Conservation (phyloP, 1,140 invertebrate genomes). For the Leptinotarsa undecemlineata region DNA sequence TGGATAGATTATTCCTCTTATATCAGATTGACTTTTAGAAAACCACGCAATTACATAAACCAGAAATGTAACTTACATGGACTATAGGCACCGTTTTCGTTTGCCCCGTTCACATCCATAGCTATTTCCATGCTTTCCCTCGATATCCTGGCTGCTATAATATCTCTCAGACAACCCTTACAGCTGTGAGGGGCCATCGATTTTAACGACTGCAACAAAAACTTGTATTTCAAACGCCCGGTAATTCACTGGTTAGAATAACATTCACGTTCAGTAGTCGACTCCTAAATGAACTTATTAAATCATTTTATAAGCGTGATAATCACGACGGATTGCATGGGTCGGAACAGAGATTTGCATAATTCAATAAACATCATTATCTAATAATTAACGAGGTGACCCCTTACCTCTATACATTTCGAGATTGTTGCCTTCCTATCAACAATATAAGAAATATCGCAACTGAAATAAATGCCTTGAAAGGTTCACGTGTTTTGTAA, state of each 20-base stretch:
- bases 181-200: slow-evolving; percentile 40
- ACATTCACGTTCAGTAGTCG: background rate
- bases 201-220: background rate
- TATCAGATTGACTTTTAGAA: too few relatives aligned
- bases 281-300: background rate
- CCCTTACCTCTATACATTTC: background rate
- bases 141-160: slow-evolving; percentile 34
- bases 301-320: background rate
- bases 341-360: background rate
- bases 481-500: too few relatives aligned
- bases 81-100: slow-evolving; percentile 30
- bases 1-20: too few relatives aligned
- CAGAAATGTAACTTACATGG: slow-evolving; percentile 39
- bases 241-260: too few relatives aligned
- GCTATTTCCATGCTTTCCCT: slow-evolving; percentile 26
- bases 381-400: background rate
- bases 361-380: background rate
- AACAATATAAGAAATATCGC: background rate
- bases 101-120: slow-evolving; percentile 33
- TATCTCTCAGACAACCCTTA: slow-evolving; percentile 38
- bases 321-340: background rate
- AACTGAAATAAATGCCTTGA: too few relatives aligned
- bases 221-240: background rate
- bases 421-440: background rate
- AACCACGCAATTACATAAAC: too few relatives aligned